Base-by-base conservation (phyloP, 1,140 invertebrate genomes). In the Heliconius hermathena region DNA sequence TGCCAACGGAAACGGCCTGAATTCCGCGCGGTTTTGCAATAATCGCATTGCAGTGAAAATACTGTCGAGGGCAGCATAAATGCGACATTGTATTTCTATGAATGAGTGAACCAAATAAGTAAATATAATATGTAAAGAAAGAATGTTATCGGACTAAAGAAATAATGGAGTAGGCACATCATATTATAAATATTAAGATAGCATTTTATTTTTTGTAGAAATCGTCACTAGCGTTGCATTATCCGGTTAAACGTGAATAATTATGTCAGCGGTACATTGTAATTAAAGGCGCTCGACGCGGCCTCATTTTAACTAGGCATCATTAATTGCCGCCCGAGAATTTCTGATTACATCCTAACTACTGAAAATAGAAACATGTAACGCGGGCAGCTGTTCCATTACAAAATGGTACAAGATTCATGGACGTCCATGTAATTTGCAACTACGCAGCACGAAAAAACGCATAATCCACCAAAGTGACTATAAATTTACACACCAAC, bases 401-500 rank as follows among this genome's bases (percentile, higher is more conserved):
- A 84, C 87, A 83, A 87, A 85, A 85, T 81, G 71, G 85, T 72
- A 74, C 85, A 73, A 82, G 86, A 79, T 85, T 89, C 88, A 90
- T 87, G 89, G 89, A 90, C 91, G 87, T 71, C 83, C 78, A 82
- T 77, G 81, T 84, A 88, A 91, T 90, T 88, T 80, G 84, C 83
- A 85, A 90, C 84, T 88, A 86, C 87, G 88, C 83, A 90, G 77
- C 79, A 80, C 77, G 72, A 87, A 88, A 89, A 90, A 90, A 86
- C 83, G 86, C 89, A 90, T 89, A 87, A 91, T 90, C 85, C 82
- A 82, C 83, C 81, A 81, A 83, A 81, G 87, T 83, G 85, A 90
- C 90, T 86, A 91, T 92, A 90, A 93, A 94, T 92, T 91, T 91
- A 89, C 87, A 90, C 88, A 86, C 87, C 86, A 83, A 92, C 91